These are phyloP conservation scores for Diuraphis noxia DNA, from an alignment of 1,140 invertebrate genomes.

Conservation along the genomic window DNA sequence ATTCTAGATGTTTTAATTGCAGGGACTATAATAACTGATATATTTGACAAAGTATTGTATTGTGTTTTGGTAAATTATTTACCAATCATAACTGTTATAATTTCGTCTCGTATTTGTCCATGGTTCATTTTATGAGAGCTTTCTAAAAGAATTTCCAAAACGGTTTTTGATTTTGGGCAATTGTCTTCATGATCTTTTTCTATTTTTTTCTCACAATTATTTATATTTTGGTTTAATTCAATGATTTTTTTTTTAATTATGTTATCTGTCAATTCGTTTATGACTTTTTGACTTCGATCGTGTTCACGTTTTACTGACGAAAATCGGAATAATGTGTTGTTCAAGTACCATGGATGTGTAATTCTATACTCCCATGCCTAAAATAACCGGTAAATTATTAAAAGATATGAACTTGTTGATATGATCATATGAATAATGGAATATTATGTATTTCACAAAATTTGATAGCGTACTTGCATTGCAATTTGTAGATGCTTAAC, in stretches of 20 bases:
- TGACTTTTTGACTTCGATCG: conserved; percentile 16
- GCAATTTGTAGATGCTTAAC: background rate
- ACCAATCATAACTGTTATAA: conserved; percentile 27
- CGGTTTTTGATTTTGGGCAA: background rate
- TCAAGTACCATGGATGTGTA: conserved; percentile 37
- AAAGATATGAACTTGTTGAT: background rate
- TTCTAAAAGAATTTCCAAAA: conserved; percentile 21
- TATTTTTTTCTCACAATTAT: background rate
- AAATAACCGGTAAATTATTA: background rate
- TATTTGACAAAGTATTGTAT: background rate
- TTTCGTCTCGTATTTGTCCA: conserved; percentile 43
- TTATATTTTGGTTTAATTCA: background rate
- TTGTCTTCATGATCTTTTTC: background rate
- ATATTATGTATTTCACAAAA: background rate
- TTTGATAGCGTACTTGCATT: background rate
- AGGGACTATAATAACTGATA: background rate
- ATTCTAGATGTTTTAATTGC: background rate
- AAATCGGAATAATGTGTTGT: background rate
- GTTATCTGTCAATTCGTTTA: conserved; percentile 4
- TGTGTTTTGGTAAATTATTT: background rate
- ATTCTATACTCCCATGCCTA: conserved; percentile 38
- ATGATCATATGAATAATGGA: background rate
- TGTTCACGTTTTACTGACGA: background rate
- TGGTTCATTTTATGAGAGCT: background rate
- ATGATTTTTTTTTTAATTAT: background rate